Conservation (phyloP, 1,140 invertebrate species). For the Tetramorium alpestre region DNA sequence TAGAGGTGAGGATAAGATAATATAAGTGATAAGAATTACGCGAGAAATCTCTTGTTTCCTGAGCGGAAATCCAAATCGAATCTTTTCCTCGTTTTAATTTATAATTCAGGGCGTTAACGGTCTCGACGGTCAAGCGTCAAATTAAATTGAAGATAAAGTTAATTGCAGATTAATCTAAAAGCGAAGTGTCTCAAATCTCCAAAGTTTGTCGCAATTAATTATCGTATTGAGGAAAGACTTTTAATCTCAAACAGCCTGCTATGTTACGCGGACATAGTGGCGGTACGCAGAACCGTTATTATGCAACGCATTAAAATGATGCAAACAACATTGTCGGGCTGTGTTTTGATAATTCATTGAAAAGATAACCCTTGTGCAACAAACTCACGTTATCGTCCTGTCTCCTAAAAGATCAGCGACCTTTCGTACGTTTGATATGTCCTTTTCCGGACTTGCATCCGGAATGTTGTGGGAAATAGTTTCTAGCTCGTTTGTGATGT, state of each 20-base stretch:
- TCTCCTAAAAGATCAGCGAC: not conserved
- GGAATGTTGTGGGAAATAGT: not conserved
- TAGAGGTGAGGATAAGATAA: not conserved
- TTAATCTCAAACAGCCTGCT: not conserved
- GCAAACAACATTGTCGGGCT: not conserved
- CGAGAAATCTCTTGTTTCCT: not conserved
- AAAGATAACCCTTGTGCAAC: not conserved
- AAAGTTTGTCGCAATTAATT: conserved; percentile 13
- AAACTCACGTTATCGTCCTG: not conserved
- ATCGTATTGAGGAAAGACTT: not conserved
- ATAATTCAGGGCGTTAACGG: not conserved
- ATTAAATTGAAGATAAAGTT: not conserved
- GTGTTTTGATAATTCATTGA: not conserved
- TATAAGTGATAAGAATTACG: not conserved
- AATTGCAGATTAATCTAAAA: not conserved
- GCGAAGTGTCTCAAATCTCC: not conserved
- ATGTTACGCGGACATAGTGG: not conserved
- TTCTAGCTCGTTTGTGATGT: not conserved
- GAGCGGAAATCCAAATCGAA: not conserved
- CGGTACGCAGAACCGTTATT: not conserved
- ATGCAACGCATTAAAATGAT: not conserved
- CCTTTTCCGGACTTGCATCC: not conserved
- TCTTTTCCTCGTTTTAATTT: not conserved
- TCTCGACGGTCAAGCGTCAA: not conserved
- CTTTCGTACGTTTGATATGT: not conserved